Evolutionary conservation across 2,797 vertebrate genomes (phyloP).

Genomic region (Synaphobranchus kaupii): DNA sequence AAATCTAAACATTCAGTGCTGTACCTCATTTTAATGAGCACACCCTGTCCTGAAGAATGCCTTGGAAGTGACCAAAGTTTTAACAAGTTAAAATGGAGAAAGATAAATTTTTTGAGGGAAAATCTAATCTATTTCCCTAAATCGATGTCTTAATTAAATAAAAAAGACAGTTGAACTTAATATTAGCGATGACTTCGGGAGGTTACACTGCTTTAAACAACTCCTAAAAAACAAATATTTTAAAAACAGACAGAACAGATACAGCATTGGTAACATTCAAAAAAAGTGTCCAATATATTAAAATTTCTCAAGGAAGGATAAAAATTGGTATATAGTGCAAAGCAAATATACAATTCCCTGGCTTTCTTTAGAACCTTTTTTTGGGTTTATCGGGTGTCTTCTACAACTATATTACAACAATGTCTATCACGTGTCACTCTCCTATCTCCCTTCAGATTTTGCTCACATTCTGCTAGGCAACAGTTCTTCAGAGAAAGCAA

Average conservation of each 20-base stretch:
- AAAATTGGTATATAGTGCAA: neutral
- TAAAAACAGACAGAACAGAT: neutral
- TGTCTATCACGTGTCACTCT: neutral
- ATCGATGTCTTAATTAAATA: neutral
- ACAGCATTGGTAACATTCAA: neutral
- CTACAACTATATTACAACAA: neutral
- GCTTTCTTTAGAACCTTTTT: neutral
- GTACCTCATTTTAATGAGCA: neutral
- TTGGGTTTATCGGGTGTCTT: neutral
- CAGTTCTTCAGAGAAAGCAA: constrained; percentile 11
- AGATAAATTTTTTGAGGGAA: neutral
- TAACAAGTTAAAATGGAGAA: neutral
- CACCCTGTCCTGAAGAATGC: neutral
- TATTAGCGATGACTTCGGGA: neutral
- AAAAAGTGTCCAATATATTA: neutral
- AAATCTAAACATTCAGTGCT: neutral
- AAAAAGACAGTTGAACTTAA: neutral
- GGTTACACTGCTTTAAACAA: neutral
- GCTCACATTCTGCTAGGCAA: constrained; percentile 1
- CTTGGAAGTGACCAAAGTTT: neutral
- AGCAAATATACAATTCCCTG: neutral
- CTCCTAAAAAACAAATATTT: neutral
- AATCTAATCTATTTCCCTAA: neutral
- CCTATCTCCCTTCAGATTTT: neutral
- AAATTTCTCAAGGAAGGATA: neutral